These are phyloP conservation scores for Ceratoteleas bidentatus DNA, from an alignment of 1,140 invertebrate genomes.

Conservation along the genomic window DNA sequence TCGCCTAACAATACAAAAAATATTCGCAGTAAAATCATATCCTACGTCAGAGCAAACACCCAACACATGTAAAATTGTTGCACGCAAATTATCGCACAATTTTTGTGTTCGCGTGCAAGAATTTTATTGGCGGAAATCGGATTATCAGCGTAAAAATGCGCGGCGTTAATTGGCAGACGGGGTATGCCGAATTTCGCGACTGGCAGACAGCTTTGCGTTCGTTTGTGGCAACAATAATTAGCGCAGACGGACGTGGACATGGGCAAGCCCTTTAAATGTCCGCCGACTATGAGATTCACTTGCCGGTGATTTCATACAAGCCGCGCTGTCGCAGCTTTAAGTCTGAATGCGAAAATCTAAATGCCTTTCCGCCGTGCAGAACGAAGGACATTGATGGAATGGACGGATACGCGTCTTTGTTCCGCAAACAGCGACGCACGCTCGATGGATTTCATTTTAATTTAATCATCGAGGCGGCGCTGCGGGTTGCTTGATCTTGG, in stretches of 20 bases:
- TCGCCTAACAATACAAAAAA: too few species aligned
- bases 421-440: slow-evolving; percentile 15
- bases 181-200: slow-evolving; percentile 55
- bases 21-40: too few species aligned
- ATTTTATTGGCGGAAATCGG: not conserved
- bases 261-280: slow-evolving; percentile 77
- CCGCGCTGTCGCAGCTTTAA: slow-evolving; percentile 37
- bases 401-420: slow-evolving; percentile 24
- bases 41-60: too few species aligned
- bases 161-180: slow-evolving; percentile 29
- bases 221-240: slow-evolving; percentile 72
- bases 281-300: slow-evolving; percentile 69
- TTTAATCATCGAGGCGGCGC: slow-evolving; percentile 29
- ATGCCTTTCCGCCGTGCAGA: slow-evolving; percentile 21
- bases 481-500: slow-evolving; percentile 9
- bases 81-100: too few species aligned
- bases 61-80: too few species aligned
- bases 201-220: slow-evolving; percentile 50
- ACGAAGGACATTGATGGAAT: slow-evolving; percentile 38
- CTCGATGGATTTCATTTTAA: slow-evolving; percentile 35
- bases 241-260: slow-evolving; percentile 74
- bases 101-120: too few species aligned
- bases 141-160: not conserved
- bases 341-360: slow-evolving; percentile 38
- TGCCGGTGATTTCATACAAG: slow-evolving; percentile 74